Evolutionary conservation across 2,797 vertebrate species (phyloP).

Genomic region (Sorex maritimensis): DNA sequence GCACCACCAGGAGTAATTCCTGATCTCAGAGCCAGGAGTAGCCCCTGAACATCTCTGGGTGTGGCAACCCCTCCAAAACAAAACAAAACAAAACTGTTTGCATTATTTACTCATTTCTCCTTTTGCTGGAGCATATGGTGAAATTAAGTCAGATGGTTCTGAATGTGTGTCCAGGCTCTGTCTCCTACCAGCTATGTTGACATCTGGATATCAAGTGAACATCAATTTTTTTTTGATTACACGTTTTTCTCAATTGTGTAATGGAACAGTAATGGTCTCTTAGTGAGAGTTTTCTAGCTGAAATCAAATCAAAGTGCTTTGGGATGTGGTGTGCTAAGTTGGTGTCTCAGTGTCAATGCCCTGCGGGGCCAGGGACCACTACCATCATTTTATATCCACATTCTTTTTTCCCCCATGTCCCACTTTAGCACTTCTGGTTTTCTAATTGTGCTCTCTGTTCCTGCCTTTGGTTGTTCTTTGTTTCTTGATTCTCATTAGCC

Average conservation of each 20-base stretch:
- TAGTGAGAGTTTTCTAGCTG: background rate
- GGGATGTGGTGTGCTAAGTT: background rate
- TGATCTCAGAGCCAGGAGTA: too few relatives aligned
- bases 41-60: too few relatives aligned
- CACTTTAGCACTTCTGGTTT: conserved; percentile 16
- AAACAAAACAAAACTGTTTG: background rate
- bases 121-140: conserved; percentile 17
- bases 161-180: conserved; percentile 39
- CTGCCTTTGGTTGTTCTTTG: conserved; percentile 29
- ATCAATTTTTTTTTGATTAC: too few relatives aligned
- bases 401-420: background rate
- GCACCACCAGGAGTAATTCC: too few relatives aligned
- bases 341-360: background rate
- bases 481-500: conserved; percentile 1
- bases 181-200: background rate
- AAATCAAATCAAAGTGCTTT: background rate
- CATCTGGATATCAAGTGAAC: conserved; percentile 47
- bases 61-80: too few relatives aligned
- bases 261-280: background rate
- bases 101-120: background rate
- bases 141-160: background rate
- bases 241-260: conserved; percentile 57
- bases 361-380: background rate
- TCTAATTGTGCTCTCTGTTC: background rate
- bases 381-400: conserved; percentile 2